Percentiles rank a stretch among this genome's conserved stretches.
phyloP scores from a whole-genome alignment of 2,113 vertebrate genomes.

The Cynoglossus semilaevis region DNA sequence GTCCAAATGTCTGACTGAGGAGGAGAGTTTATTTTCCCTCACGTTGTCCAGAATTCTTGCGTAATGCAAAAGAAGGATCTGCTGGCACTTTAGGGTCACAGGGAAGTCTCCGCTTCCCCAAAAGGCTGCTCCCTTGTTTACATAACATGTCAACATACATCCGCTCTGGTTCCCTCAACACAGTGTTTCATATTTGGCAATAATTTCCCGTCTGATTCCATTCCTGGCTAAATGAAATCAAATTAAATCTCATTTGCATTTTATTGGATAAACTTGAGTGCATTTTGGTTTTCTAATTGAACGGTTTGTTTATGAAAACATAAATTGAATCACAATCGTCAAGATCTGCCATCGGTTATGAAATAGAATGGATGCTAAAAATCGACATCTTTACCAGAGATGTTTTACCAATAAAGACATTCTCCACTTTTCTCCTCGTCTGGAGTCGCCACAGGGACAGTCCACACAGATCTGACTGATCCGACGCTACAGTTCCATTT shows the following conservation, averaged over 20 bases:
- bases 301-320: conserved; percentile 64
- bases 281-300: conserved; percentile 62
- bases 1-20: neutral
- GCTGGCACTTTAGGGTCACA: conserved; percentile 54
- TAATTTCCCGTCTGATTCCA: conserved; percentile 58
- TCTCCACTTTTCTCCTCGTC: no score
- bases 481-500: no score
- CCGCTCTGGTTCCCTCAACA: conserved; percentile 22
- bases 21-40: conserved; percentile 1
- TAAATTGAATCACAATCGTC: conserved; percentile 41
- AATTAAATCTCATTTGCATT: conserved; percentile 66
- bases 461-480: no score
- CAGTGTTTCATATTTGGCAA: conserved; percentile 36
- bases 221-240: conserved; percentile 62
- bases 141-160: conserved; percentile 59
- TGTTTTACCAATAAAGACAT: no score
- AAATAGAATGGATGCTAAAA: neutral
- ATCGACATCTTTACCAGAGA: no score
- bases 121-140: conserved; percentile 39
- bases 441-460: no score
- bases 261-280: conserved; percentile 66
- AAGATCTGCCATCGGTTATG: conserved; percentile 62
- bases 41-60: conserved; percentile 11
- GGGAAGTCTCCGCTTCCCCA: conserved; percentile 5
- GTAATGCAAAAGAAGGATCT: conserved; percentile 22